Base-by-base conservation (phyloP, 2,797 vertebrate species). In the Sciurus vulgaris region DNA sequence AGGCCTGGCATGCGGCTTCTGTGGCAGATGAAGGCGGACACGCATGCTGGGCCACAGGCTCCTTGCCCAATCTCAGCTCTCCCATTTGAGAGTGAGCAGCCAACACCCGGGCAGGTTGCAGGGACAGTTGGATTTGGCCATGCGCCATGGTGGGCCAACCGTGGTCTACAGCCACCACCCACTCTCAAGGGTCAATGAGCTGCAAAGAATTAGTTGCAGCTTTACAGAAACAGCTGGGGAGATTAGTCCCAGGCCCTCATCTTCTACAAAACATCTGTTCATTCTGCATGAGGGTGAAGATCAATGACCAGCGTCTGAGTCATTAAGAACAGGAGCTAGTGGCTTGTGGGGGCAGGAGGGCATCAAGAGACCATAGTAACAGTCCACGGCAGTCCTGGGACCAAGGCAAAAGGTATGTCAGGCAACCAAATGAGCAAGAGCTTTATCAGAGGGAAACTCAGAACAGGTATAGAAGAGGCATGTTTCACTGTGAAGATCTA, bases 371-470 rank as follows among this genome's bases (percentile, higher is more conserved):
- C 13, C 41, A 24, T 56, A 26, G 9, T 0, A 7, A n/a, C 11
- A n/a, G 72, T 79, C 61, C 0, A 7, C 0, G 17, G 74, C 56
- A n/a, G 41, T n/a, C 38, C 35, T 1, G 3, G 63, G 77, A 63
- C 61, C 7, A 0, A 1, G 17, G 41, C 11, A 49, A 33, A 14
- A 73, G 0, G 0, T 0, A 3, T 2, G 2, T 33, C 76, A 41
- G 44, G 26, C 20, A 54, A 67, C 61, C 47, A 47, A 54, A 1
- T 1, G 2, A 56, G 69, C 18, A 13, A 7, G 8, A 47, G 35
- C 7, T 4, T 56, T 33, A 67, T 4, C 2, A 69, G 67, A 87
- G 20, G 44, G 69, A 74, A 63, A 65, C 5, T 63, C 63, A 17
- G 30, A 69, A 44, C 28, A 49, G 22, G 10, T 30, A 5, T n/a